A percentile compares a stretch with the other conserved stretches of the same genome.
Evolutionary conservation across 2,113 vertebrate genomes (phyloP).

Genomic region (Phaethon lepturus): DNA sequence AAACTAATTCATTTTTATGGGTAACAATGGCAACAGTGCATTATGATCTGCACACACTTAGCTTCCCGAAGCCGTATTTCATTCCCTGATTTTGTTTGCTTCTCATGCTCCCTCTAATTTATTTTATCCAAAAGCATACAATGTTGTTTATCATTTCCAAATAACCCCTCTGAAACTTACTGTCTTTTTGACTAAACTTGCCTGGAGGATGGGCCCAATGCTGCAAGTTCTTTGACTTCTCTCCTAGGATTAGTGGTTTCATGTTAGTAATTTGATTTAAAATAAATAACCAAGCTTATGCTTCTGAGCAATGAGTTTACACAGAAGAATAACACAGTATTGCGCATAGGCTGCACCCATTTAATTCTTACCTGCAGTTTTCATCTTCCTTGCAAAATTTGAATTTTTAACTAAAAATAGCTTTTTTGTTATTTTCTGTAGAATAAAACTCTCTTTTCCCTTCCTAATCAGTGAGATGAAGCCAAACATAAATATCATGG

Average conservation of each 20-base stretch:
- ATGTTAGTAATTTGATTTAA: not conserved
- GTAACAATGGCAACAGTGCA: not conserved
- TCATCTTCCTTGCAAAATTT: not conserved
- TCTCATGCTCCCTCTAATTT: not conserved
- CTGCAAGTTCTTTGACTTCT: slow-evolving; percentile 13
- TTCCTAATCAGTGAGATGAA: not conserved
- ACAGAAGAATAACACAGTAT: not conserved
- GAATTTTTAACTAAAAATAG: not conserved
- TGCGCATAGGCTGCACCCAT: not conserved
- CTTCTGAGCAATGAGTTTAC: not conserved
- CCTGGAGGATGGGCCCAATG: not conserved
- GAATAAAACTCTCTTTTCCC: not conserved
- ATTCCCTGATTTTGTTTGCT: slow-evolving; percentile 5
- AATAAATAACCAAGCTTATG: not conserved
- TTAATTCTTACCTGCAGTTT: not conserved
- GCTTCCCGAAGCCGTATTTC: not conserved
- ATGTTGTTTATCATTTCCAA: not conserved
- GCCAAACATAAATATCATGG: not conserved
- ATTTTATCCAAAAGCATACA: not conserved
- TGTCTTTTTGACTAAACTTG: not conserved
- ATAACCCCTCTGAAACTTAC: not conserved
- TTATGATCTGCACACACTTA: not conserved
- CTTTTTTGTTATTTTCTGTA: not conserved
- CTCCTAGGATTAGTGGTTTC: slow-evolving; percentile 4
- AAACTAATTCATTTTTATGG: not conserved